phyloP scores from a whole-genome alignment of 2,888 invertebrate genomes.

The Rhagonycha lutea region DNA sequence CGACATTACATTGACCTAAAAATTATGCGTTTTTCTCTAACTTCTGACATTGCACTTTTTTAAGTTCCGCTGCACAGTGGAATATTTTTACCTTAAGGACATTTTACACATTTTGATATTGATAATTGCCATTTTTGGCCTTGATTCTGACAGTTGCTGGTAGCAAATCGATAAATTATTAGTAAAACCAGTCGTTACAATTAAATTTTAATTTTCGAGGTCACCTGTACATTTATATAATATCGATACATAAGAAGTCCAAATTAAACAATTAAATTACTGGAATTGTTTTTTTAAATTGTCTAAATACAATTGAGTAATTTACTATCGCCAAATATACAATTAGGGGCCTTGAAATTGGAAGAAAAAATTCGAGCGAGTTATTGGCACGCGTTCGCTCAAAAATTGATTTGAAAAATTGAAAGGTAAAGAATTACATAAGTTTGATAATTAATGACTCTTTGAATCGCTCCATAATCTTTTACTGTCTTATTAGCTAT shows the following conservation, averaged over 20 bases:
- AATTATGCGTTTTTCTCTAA: neutral
- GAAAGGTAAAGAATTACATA: neutral
- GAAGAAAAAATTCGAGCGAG: neutral
- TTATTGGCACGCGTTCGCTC: slow-evolving; percentile 1
- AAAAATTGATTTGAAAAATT: neutral
- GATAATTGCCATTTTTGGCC: neutral
- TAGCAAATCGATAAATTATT: neutral
- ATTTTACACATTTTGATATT: neutral
- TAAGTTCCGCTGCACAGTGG: neutral
- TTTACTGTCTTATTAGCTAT: neutral
- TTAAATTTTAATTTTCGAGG: slow-evolving; percentile 1
- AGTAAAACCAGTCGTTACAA: neutral
- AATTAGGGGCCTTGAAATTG: neutral
- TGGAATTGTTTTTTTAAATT: neutral
- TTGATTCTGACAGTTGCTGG: neutral
- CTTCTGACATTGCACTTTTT: slow-evolving; percentile 1
- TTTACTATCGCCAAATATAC: neutral
- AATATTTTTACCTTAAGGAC: neutral
- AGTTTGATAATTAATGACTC: neutral
- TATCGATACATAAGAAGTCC: neutral
- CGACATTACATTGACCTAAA: neutral
- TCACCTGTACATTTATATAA: neutral
- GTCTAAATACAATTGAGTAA: neutral
- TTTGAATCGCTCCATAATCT: neutral
- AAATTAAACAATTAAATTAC: neutral